Conservation (phyloP, 1,140 invertebrate genomes). For the Myzus persicae region DNA sequence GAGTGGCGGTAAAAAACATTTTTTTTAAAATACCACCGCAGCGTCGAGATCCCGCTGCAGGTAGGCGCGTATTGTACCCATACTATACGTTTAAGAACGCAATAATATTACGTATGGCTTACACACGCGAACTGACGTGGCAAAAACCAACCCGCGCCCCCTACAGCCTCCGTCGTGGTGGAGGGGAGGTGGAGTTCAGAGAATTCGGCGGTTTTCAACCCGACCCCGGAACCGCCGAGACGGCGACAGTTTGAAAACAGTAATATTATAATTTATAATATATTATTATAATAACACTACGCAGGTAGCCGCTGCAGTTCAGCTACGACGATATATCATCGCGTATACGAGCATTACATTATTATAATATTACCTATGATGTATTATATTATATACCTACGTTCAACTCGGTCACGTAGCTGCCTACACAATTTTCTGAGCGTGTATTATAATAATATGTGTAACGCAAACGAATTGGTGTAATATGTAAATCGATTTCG, state of each 20-base stretch:
- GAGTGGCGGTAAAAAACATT: neutral
- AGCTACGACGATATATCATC: neutral
- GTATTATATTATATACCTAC: neutral
- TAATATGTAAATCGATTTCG: neutral
- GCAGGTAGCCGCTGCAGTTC: neutral
- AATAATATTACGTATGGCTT: neutral
- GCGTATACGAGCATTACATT: neutral
- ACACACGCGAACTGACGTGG: neutral
- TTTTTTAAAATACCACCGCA: too few species aligned
- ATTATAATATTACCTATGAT: neutral
- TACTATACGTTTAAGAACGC: neutral
- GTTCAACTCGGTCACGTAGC: neutral
- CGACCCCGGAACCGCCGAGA: neutral
- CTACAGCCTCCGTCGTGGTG: too few species aligned
- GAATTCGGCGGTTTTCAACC: neutral
- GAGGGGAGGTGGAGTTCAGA: too few species aligned
- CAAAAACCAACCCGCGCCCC: neutral
- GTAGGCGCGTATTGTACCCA: neutral
- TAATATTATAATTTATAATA: conserved; percentile 12
- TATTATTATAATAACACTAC: neutral
- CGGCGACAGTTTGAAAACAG: neutral
- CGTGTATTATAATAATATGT: neutral
- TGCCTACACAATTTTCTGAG: too few species aligned
- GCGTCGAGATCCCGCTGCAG: neutral
- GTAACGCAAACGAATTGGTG: neutral